phyloP scores from a whole-genome alignment of 2,888 invertebrate species.

The Tinea pellionella region DNA sequence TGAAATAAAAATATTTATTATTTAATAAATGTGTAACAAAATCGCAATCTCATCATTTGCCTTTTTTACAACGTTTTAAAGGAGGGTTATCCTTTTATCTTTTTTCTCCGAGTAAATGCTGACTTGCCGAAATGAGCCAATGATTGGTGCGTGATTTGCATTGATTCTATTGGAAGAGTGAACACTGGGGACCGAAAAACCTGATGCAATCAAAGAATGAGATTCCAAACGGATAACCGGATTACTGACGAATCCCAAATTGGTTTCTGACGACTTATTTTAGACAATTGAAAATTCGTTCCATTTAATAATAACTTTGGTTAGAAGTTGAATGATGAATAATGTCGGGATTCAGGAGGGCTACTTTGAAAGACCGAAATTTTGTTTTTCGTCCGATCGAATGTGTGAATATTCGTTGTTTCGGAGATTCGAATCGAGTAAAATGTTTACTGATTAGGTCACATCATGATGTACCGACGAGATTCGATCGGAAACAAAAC shows the following conservation, averaged over 20 bases:
- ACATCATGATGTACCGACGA: too few species aligned
- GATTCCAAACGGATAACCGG: constrained; percentile 10
- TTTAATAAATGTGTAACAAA: too few species aligned
- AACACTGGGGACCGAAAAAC: constrained; percentile 1
- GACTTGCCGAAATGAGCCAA: constrained; percentile 10
- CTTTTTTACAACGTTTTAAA: background rate
- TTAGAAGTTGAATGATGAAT: background rate
- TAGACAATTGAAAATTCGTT: constrained; percentile 11
- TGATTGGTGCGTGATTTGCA: constrained; percentile 11
- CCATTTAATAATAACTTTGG: constrained; percentile 2
- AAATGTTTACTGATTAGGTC: too few species aligned
- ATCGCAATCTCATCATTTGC: background rate
- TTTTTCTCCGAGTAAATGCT: constrained; percentile 5
- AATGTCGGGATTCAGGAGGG: background rate
- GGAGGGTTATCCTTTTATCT: background rate
- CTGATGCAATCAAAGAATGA: constrained; percentile 13
- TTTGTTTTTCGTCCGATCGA: too few species aligned
- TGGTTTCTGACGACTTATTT: constrained; percentile 13
- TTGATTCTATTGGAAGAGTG: background rate
- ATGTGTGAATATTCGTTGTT: too few species aligned
- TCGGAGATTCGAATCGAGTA: too few species aligned
- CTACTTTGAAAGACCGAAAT: too few species aligned
- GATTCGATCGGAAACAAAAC: too few species aligned
- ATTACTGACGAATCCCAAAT: constrained; percentile 9
- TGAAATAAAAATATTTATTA: too few species aligned